Percentiles rank a stretch among this genome's conserved stretches.
phyloP scores from a whole-genome alignment of 2,113 vertebrate species.

The Procavia capensis region DNA sequence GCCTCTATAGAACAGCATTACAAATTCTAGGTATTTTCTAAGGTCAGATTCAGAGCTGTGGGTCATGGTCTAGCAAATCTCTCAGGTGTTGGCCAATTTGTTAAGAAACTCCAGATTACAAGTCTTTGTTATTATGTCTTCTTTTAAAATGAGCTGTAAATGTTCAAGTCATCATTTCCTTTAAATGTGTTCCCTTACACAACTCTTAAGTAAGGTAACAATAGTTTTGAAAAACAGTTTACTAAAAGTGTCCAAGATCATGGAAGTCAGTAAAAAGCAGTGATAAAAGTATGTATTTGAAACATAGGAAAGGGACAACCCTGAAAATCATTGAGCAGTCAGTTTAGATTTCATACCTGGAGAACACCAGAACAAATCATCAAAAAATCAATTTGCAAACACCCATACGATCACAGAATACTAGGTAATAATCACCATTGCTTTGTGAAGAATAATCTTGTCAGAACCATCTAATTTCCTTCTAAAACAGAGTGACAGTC shows the following conservation, averaged over 20 bases:
- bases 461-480: slow-evolving; percentile 80
- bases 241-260: background rate
- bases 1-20: background rate
- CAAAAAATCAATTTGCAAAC: slow-evolving; percentile 82
- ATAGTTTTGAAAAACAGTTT: slow-evolving; percentile 59
- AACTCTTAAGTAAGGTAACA: slow-evolving; percentile 44
- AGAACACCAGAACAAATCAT: slow-evolving; percentile 75
- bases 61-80: background rate
- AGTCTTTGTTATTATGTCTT: slow-evolving; percentile 17
- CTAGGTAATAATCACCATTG: slow-evolving; percentile 75
- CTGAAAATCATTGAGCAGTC: slow-evolving; percentile 74
- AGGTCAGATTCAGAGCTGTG: background rate
- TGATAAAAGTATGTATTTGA: slow-evolving; percentile 54
- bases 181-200: background rate
- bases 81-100: background rate
- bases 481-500: slow-evolving; percentile 77
- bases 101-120: background rate
- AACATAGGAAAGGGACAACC: slow-evolving; percentile 60
- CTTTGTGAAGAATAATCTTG: slow-evolving; percentile 73
- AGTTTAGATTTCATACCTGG: slow-evolving; percentile 70
- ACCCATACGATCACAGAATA: slow-evolving; percentile 68
- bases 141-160: slow-evolving; percentile 4
- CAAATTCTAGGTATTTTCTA: background rate
- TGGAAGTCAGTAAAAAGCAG: slow-evolving; percentile 34
- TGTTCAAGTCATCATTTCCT: slow-evolving; percentile 44